phyloP scores from a whole-genome alignment of 2,797 vertebrate species.

The Rhodeus uyekii region DNA sequence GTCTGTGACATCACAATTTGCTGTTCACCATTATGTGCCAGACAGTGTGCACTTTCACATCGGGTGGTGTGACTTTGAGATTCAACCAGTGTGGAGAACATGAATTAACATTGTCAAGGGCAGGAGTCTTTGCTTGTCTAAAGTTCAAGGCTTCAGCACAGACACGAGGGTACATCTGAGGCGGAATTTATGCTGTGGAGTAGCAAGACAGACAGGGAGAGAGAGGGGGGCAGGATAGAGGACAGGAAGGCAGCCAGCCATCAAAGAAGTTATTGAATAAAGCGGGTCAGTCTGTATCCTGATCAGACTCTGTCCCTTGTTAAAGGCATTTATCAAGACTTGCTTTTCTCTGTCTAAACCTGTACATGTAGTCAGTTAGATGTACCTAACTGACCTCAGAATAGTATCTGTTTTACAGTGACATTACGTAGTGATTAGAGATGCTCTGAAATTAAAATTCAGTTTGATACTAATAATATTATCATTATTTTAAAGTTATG shows the following conservation, averaged over 20 bases:
- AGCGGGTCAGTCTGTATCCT: conserved; percentile 31
- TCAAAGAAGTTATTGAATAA: conserved; percentile 22
- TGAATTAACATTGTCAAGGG: conserved; percentile 42
- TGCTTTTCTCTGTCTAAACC: conserved; percentile 1
- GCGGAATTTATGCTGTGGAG: background rate
- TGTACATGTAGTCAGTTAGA: conserved; percentile 17
- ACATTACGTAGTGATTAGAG: background rate
- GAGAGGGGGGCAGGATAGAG: background rate
- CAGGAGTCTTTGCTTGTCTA: conserved; percentile 15
- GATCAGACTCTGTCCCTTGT: conserved; percentile 5
- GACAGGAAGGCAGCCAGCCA: conserved; percentile 16
- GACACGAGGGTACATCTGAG: conserved; percentile 4
- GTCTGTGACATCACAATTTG: conserved; percentile 27
- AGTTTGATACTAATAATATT: background rate
- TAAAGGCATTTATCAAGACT: conserved; percentile 21
- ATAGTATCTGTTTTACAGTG: background rate
- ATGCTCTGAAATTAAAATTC: background rate
- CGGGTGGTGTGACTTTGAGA: conserved; percentile 20
- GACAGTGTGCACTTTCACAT: conserved; percentile 14
- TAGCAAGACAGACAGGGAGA: background rate
- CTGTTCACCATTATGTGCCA: conserved; percentile 20
- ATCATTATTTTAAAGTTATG: background rate
- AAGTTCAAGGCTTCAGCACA: conserved; percentile 15
- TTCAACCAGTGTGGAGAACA: conserved; percentile 29
- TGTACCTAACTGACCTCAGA: background rate